A percentile compares a stretch with the other conserved stretches of the same genome.
Conservation (phyloP, 2,113 vertebrate species). For the Oreotrochilus melanogaster region DNA sequence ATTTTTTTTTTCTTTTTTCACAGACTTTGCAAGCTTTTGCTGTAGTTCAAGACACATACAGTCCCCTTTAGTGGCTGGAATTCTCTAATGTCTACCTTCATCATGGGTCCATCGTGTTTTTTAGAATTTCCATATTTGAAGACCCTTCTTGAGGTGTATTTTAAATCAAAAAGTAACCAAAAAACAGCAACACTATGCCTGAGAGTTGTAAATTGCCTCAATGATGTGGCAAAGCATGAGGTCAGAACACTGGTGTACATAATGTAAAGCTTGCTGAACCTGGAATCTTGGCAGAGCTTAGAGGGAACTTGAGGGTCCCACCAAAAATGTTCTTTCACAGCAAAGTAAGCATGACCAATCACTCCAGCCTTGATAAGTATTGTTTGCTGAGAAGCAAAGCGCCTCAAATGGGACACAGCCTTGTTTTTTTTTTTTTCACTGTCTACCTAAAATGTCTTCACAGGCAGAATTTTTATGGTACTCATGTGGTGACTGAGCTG, state of each 20-base stretch:
- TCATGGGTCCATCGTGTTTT: not conserved
- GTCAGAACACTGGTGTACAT: not conserved
- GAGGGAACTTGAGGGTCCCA: not conserved
- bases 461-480: not conserved
- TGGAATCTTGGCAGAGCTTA: not conserved
- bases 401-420: not conserved
- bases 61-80: fast-evolving
- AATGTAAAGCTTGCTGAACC: not conserved
- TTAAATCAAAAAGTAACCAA: not conserved
- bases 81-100: not conserved
- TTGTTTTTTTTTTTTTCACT: fast-evolving
- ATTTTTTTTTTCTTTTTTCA: not conserved
- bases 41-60: fast-evolving
- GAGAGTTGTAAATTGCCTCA: not conserved
- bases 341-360: fast-evolving
- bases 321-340: not conserved
- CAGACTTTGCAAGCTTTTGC: not conserved
- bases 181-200: not conserved
- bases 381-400: not conserved
- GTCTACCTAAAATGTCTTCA: not conserved
- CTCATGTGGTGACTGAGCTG: not conserved
- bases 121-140: not conserved
- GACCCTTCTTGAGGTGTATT: fast-evolving
- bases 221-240: not conserved
- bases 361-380: fast-evolving